A percentile compares a stretch with the other conserved stretches of the same genome.
Evolutionary conservation across 2,888 invertebrate genomes (phyloP).

Genomic region (Micoletzkya japonica): DNA sequence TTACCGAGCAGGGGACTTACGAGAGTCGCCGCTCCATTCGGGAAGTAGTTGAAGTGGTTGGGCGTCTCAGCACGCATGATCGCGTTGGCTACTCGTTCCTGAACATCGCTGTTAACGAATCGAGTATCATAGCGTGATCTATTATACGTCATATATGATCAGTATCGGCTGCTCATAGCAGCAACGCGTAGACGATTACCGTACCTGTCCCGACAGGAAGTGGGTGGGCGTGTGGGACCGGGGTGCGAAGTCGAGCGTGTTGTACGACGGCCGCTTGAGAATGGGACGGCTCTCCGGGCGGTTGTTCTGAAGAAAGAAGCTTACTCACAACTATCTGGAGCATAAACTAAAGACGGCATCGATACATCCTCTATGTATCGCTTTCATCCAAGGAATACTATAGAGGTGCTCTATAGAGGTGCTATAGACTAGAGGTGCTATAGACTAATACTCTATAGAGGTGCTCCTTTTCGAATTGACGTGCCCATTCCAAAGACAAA

Average conservation of each 20-base stretch:
- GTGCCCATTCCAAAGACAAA: too few species aligned
- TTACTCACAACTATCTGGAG: too few species aligned
- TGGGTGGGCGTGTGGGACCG: constrained; percentile 34
- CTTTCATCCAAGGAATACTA: too few species aligned
- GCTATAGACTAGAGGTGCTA: too few species aligned
- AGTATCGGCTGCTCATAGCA: too few species aligned
- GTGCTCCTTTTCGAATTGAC: too few species aligned
- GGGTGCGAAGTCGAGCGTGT: constrained; percentile 28
- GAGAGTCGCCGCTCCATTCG: constrained; percentile 1
- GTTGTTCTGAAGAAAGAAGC: constrained; percentile 29
- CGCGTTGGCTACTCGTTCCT: constrained; percentile 50
- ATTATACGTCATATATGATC: too few species aligned
- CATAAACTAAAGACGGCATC: too few species aligned
- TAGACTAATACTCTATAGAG: too few species aligned
- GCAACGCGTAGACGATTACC: neutral
- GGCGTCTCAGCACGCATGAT: constrained; percentile 53
- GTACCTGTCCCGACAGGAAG: constrained; percentile 38
- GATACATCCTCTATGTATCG: too few species aligned
- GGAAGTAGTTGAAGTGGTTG: constrained; percentile 29
- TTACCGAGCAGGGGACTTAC: too few species aligned
- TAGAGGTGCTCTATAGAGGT: too few species aligned
- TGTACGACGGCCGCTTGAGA: constrained; percentile 33
- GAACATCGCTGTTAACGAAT: neutral
- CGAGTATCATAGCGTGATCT: neutral
- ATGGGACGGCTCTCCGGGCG: constrained; percentile 35